Evolutionary conservation across 2,888 invertebrate species (phyloP).

Genomic region (Bibio marci): DNA sequence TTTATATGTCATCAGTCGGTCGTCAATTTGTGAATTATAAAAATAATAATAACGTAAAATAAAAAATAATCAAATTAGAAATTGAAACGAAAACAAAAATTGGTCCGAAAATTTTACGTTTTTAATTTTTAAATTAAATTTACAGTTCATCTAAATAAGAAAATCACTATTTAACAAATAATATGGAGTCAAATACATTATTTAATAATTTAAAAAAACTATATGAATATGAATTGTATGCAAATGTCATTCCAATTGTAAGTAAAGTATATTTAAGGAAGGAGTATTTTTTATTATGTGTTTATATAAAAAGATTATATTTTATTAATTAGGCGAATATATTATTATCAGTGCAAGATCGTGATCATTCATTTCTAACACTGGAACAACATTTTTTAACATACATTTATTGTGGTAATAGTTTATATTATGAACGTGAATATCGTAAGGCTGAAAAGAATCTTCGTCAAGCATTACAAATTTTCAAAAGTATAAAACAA

Average conservation of each 20-base stretch:
- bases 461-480: conserved; percentile 41
- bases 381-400: conserved; percentile 48
- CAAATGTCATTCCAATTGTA: conserved; percentile 53
- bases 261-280: conserved; percentile 24
- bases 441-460: conserved; percentile 50
- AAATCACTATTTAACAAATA: too few relatives aligned
- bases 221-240: conserved; percentile 52
- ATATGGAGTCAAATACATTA: too few relatives aligned
- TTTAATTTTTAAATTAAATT: too few relatives aligned
- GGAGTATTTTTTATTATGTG: too few relatives aligned
- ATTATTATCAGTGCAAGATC: conserved; percentile 43
- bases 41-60: too few relatives aligned
- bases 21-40: too few relatives aligned
- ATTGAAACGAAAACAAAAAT: too few relatives aligned
- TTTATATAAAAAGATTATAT: neutral
- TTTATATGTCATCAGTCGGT: too few relatives aligned
- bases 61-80: too few relatives aligned
- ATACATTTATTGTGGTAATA: conserved; percentile 50
- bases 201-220: conserved; percentile 50
- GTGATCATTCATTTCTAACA: conserved; percentile 31
- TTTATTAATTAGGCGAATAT: conserved; percentile 40
- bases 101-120: too few relatives aligned
- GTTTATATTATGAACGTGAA: conserved; percentile 45
- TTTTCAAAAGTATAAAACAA: conserved; percentile 18
- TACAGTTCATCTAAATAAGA: too few relatives aligned